Evolutionary conservation across 2,888 invertebrate genomes (phyloP), one percentile per base, ranked within the genome.

Genomic region (Noctua janthe): DNA sequence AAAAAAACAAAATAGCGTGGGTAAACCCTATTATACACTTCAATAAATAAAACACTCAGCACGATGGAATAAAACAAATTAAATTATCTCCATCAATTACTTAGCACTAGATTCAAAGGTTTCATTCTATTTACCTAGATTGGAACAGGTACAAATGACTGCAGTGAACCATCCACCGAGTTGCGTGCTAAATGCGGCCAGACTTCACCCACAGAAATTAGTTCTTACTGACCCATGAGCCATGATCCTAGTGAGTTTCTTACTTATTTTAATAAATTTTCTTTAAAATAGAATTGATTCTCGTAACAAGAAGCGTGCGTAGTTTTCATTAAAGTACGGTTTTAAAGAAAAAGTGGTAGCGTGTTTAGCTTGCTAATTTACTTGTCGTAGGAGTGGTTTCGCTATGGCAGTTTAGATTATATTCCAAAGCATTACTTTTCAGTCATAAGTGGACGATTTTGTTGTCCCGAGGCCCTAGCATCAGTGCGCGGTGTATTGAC

Each of bases 141-240:
- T 54, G 54, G 59, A 82, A 89, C 85, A 85, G 67, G 69, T 84
- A 90, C 80, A 89, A 89, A 90, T 90, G 75, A 83, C 89, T 90
- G 87, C 87, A 84, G 82, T 20, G 15, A 82, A 69, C 71, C 73
- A 80, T 74, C 78, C 39, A 76, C n/a, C 0, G 66, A 17, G 74
- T 90, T 86, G 90, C 89, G 90, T 89, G 90, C 59, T 74, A 47
- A 73, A 66, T 74, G 72, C 67, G 47, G 69, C 47, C 43, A 83
- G 78, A 80, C 77, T 79, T 70, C 23, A 49, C 70, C 76, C 59
- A 66, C 73, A 76, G 62, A 76, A 90, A 85, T 81, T 84, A 79
- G 71, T 83, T 80, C 51, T 62, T 67, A 64, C 81, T 86, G 82
- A 82, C 77, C 73, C 66, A 69, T 1, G 39, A 39, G 20, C 66